Percentiles rank a stretch among this genome's conserved stretches.
Evolutionary conservation across 2,113 vertebrate genomes (phyloP).

Genomic region (Pseudopodoces humilis): DNA sequence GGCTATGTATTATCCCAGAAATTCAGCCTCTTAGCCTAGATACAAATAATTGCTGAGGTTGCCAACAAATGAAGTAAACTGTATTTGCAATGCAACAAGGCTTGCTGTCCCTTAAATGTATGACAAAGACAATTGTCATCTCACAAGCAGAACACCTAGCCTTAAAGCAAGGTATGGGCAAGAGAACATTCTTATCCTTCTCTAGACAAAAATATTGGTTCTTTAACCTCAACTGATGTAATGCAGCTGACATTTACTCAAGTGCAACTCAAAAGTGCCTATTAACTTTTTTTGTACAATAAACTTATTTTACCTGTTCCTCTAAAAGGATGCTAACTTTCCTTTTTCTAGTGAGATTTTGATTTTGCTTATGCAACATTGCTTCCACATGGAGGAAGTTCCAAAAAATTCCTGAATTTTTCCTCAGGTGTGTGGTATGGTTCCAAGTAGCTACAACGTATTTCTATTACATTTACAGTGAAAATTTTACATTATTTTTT

Average conservation of each 20-base stretch:
- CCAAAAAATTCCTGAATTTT: background rate
- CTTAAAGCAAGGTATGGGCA: background rate
- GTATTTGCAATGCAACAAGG: background rate
- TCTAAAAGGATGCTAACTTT: background rate
- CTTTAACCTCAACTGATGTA: rapidly evolving
- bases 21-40: background rate
- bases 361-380: background rate
- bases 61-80: background rate
- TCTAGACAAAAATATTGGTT: background rate
- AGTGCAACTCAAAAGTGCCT: background rate
- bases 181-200: background rate
- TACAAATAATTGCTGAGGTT: background rate
- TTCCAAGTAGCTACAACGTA: background rate
- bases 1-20: background rate
- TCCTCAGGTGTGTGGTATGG: background rate
- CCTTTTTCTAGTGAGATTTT: background rate
- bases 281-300: background rate
- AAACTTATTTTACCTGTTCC: background rate
- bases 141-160: background rate
- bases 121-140: background rate
- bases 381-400: background rate
- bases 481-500: background rate
- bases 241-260: background rate
- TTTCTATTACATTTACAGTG: background rate
- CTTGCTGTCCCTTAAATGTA: background rate